Percentiles rank a stretch among this genome's conserved stretches.
phyloP scores from a whole-genome alignment of 1,140 invertebrate species.

The Holotrichia oblita region DNA sequence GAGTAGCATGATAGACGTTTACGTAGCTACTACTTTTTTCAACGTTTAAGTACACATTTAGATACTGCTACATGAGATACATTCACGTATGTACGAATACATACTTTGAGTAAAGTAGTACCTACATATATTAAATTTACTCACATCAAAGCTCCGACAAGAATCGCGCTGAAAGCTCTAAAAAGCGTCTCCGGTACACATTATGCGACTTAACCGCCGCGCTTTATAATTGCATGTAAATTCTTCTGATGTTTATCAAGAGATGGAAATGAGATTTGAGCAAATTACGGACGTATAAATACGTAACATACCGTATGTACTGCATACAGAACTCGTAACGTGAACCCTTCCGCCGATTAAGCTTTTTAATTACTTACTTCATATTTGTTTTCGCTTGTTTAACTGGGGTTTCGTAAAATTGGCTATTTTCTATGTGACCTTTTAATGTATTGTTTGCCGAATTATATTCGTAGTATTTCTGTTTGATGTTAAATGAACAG shows the following conservation, averaged over 20 bases:
- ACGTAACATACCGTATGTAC: background rate
- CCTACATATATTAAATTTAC: slow-evolving; percentile 54
- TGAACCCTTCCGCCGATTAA: slow-evolving; percentile 25
- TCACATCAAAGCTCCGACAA: slow-evolving; percentile 53
- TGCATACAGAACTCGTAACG: background rate
- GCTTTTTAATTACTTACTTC: slow-evolving; percentile 30
- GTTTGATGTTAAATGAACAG: background rate
- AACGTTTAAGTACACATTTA: no score
- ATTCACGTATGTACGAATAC: slow-evolving; percentile 12
- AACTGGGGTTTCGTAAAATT: background rate
- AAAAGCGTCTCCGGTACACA: slow-evolving; percentile 51
- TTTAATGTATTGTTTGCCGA: background rate
- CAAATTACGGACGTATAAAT: slow-evolving; percentile 51
- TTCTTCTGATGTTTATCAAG: slow-evolving; percentile 55
- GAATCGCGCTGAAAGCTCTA: slow-evolving; percentile 53
- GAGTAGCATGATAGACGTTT: no score
- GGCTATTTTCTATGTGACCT: background rate
- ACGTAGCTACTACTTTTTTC: no score
- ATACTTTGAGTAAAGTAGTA: slow-evolving; percentile 49
- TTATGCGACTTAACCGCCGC: slow-evolving; percentile 51
- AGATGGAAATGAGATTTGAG: slow-evolving; percentile 53
- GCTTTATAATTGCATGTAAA: slow-evolving; percentile 55
- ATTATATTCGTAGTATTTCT: background rate
- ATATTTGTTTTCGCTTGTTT: background rate
- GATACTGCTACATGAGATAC: no score